Percentiles rank a stretch among this genome's conserved stretches.
Conservation (phyloP, 2,113 vertebrate genomes). For the Ctenomys sociabilis region DNA sequence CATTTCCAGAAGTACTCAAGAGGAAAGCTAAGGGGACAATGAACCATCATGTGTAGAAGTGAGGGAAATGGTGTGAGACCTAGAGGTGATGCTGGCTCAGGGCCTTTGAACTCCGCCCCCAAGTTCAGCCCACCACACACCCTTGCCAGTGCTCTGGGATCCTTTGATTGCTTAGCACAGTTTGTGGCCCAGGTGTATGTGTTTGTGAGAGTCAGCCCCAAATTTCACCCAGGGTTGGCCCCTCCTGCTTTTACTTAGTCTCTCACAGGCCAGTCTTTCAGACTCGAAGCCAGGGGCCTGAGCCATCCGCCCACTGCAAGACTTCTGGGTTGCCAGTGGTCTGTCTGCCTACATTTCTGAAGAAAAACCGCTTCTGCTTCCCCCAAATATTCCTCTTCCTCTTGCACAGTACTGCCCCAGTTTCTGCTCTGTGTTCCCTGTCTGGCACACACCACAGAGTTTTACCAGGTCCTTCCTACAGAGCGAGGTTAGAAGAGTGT, state of each 20-base stretch:
- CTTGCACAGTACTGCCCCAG: neutral
- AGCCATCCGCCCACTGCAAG: neutral
- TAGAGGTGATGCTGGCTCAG: neutral
- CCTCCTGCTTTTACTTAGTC: neutral
- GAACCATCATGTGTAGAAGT: neutral
- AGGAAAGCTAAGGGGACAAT: neutral
- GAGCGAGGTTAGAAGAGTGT: neutral
- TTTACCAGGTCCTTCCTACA: neutral
- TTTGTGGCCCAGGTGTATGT: neutral
- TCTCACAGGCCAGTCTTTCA: neutral
- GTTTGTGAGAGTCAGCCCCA: neutral
- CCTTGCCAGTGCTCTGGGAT: neutral
- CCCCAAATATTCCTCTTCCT: neutral
- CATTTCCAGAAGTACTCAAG: constrained; percentile 12
- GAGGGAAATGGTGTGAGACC: neutral
- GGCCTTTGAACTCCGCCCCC: neutral
- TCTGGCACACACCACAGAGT: neutral
- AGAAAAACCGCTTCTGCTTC: constrained; percentile 67
- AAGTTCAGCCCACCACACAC: neutral
- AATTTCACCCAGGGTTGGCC: neutral
- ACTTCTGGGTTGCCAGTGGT: neutral
- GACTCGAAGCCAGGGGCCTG: neutral
- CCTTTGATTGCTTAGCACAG: neutral
- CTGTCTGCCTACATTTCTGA: constrained; percentile 44
- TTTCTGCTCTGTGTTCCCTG: neutral